Evolutionary conservation across 1,140 invertebrate species (phyloP).

Genomic region (Drosophila subpulchrella): DNA sequence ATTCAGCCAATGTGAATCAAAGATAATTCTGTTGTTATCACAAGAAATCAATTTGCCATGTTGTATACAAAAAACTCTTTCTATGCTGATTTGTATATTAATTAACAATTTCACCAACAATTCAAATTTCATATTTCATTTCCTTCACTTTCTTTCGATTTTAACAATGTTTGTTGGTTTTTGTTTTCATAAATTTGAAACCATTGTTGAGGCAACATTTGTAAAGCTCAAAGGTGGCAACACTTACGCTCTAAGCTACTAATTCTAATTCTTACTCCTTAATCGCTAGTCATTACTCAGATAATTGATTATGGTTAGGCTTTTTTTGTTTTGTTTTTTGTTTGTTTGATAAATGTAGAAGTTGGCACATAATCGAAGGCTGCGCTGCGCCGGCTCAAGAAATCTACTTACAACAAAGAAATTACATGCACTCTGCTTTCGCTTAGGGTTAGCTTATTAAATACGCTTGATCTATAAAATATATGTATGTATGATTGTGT

Average conservation of each 20-base stretch:
- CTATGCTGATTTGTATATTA: conserved; percentile 40
- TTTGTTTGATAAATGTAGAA: conserved; percentile 61
- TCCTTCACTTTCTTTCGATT: conserved; percentile 26
- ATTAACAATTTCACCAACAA: conserved; percentile 71
- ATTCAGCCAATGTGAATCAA: conserved; percentile 46
- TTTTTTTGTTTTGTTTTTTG: conserved; percentile 20
- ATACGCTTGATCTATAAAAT: conserved; percentile 51
- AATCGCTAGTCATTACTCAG: conserved; percentile 34
- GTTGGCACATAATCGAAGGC: conserved; percentile 80
- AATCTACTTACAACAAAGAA: conserved; percentile 61
- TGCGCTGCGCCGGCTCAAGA: conserved; percentile 71
- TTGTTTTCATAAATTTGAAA: conserved; percentile 70
- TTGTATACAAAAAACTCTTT: conserved; percentile 36
- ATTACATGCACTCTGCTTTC: conserved; percentile 33
- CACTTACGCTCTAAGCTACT: conserved; percentile 63
- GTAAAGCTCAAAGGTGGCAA: conserved; percentile 82
- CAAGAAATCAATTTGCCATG: conserved; percentile 73
- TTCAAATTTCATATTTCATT: conserved; percentile 38
- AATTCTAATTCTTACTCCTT: conserved; percentile 24
- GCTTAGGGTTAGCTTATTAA: conserved; percentile 51
- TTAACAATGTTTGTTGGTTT: conserved; percentile 33
- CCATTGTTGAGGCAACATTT: conserved; percentile 81
- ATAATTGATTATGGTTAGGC: conserved; percentile 41
- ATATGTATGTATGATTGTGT: conserved; percentile 40
- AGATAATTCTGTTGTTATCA: conserved; percentile 68